Base-by-base conservation (phyloP, 2,113 vertebrate genomes). In the Vicugna pacos region DNA sequence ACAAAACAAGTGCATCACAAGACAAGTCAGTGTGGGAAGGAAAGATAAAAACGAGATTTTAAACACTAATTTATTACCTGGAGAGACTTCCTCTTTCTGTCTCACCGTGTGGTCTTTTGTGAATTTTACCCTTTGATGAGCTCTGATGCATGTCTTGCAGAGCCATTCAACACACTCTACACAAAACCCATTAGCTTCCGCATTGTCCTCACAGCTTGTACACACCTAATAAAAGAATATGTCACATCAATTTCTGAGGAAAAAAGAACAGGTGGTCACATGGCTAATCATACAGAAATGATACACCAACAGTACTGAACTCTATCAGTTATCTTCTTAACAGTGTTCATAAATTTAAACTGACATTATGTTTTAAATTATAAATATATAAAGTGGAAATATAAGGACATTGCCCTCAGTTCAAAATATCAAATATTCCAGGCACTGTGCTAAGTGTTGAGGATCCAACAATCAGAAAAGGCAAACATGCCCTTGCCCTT, bases 101-200 rank as follows among this genome's bases (percentile, higher is more conserved):
- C 99, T 99, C 92, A 99, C 99, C 65, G 99, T 99, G 97, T 99
- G 99, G 95, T 99, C 99, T 90, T 99, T 99, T 76, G 99, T 99
- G 98, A 99, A 99, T 98, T 99, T 99, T 48, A 99, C 99, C 93
- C 99, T 98, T 83, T 99, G 99, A 97, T 99, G 99, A 62, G 99
- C 99, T 98, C 99, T 99, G 54, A 99, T 99, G 86, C 99, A 99
- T 0, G 99, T 99, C 96, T 99, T 99, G 42, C 99, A 99, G 92
- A 99, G 98, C 98, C 99, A 99, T 98, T 99, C 99, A 38, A 99
- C 99, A 94, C 99, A 99, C 95, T 99, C 99, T 82, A 99, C 99
- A 92, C 99, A 99, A 98, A 99, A 99, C 0, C 99, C 99, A 4
- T 99, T 99, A 14, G 99, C 99, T 98, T 99, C 99, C 0, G 99